Evolutionary conservation across 2,888 invertebrate species (phyloP), one percentile per base, ranked within the genome.

Genomic region (Agrilus biguttatus): DNA sequence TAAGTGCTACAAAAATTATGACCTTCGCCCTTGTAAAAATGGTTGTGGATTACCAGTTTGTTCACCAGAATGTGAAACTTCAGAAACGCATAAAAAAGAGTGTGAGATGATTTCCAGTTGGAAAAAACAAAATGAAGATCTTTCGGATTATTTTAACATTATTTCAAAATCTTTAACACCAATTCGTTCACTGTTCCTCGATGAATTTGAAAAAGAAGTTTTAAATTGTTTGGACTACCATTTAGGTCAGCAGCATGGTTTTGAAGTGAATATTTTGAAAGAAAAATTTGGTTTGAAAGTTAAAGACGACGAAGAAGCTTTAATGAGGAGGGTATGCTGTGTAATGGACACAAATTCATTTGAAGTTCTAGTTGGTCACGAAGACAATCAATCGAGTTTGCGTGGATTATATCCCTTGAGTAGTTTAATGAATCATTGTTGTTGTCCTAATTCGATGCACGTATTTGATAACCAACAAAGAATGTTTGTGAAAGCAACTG

Each of bases 21-120:
- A 69, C 46, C 44, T 61, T 21, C 47, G 43, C n/a, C 23, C 56
- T 37, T 86, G 86, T 58, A 63, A 70, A 36, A 71, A 69, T 35
- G 70, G 70, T 39, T 87, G 86, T 58, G 75, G 78, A 3, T 68
- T 85, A 52, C 76, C 80, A 14, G 67, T 88, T 35, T 88, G 88
- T 61, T 74, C 77, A 8, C 64, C 67, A 42, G 57, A 64, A 45
- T 87, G 87, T 62, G 71, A 78, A 57, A 70, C 72, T 51, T 70
- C 72, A 5, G 55, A 62, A 33, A 51, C 54, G 19, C 86, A 87
- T 64, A 59, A 60, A 37, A 63, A 65, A 38, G 85, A 86, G 58
- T 87, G 86, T 61, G 61, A 65, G 37, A 66, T 78, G 38, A 71
- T 83, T 50, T 68, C 68, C 37, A 65, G 67, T 42, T 77, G 78